Percentiles rank a stretch among this genome's conserved stretches.
These are phyloP conservation scores for Ophraella communa DNA, from an alignment of 2,888 invertebrate genomes.

Conservation along the genomic window DNA sequence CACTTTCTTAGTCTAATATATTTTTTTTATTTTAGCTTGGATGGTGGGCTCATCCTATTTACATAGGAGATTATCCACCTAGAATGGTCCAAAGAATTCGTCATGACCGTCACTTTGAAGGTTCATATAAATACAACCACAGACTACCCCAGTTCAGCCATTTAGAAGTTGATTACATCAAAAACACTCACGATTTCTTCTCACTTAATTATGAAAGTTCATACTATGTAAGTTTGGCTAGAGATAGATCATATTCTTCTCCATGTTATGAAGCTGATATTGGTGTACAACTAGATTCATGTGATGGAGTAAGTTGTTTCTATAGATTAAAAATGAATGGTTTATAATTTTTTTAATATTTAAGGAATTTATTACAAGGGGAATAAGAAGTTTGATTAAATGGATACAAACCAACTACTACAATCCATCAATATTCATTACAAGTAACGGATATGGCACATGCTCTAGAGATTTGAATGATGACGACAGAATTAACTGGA, in stretches of 20 bases:
- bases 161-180: constrained; percentile 66
- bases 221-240: neutral
- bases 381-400: constrained; percentile 7
- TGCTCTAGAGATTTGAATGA: constrained; percentile 3
- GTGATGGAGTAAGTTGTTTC: neutral
- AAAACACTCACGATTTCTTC: constrained; percentile 72
- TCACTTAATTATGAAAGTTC: constrained; percentile 65
- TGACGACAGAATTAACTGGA: constrained; percentile 3
- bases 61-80: constrained; percentile 70
- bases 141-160: constrained; percentile 68
- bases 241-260: neutral
- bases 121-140: constrained; percentile 62
- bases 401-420: constrained; percentile 15
- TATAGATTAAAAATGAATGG: neutral
- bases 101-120: constrained; percentile 59
- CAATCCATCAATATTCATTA: constrained; percentile 16
- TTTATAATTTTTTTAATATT: neutral
- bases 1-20: neutral
- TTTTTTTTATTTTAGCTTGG: constrained; percentile 28
- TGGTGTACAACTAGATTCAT: neutral
- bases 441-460: neutral
- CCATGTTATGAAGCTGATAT: neutral
- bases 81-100: constrained; percentile 67
- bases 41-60: constrained; percentile 65
- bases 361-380: neutral